Percentiles rank a stretch among this genome's conserved stretches.
phyloP scores from a whole-genome alignment of 1,140 invertebrate species.

The Mactra quadrangularis region DNA sequence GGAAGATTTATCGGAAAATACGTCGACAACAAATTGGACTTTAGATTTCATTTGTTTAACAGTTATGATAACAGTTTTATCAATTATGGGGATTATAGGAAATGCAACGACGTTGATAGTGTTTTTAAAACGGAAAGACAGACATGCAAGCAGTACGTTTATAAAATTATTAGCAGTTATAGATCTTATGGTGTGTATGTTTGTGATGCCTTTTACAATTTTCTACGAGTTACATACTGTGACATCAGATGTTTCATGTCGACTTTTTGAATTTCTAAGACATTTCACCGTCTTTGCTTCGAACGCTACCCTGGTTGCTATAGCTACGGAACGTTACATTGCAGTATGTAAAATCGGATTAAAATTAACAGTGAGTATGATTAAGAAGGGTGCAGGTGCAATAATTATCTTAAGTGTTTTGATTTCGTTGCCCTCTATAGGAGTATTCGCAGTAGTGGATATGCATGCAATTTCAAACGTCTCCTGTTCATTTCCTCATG shows the following conservation, averaged over 20 bases:
- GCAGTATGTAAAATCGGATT: constrained; percentile 67
- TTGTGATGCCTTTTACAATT: constrained; percentile 76
- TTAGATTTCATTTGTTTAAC: constrained; percentile 21
- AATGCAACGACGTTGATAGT: constrained; percentile 75
- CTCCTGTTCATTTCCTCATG: constrained; percentile 65
- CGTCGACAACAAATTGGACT: no score
- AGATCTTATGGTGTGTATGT: constrained; percentile 70
- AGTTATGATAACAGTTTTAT: constrained; percentile 65
- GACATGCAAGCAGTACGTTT: constrained; percentile 72
- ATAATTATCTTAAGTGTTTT: constrained; percentile 66
- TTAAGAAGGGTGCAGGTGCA: constrained; percentile 68
- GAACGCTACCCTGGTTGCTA: constrained; percentile 73
- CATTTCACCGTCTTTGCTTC: constrained; percentile 71
- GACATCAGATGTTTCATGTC: constrained; percentile 67
- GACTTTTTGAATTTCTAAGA: constrained; percentile 70
- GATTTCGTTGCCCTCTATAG: constrained; percentile 67
- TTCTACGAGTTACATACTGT: constrained; percentile 74
- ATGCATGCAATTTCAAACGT: constrained; percentile 59
- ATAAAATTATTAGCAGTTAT: constrained; percentile 73
- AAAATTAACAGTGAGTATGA: constrained; percentile 63
- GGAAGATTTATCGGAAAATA: no score
- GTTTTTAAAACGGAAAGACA: constrained; percentile 68
- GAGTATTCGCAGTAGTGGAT: constrained; percentile 73
- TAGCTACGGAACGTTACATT: constrained; percentile 72
- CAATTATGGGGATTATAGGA: constrained; percentile 70